Evolutionary conservation across 53 echinoderm and acorn worm genomes (phyloP).

Genomic region (Antedon mediterranea): DNA sequence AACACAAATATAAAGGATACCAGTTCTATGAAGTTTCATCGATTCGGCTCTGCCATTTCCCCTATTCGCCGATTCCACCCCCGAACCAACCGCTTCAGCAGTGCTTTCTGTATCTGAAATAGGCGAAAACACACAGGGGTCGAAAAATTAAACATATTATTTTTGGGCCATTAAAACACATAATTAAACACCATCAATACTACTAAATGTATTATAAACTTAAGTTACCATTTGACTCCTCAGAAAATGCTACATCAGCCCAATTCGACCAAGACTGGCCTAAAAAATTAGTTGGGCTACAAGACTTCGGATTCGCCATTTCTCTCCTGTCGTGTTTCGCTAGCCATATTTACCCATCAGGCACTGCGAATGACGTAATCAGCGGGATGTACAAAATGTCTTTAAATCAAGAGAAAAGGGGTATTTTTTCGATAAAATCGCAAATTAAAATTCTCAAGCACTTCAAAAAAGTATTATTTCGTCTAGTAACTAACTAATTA

Average conservation of each 20-base stretch:
- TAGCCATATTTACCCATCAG: conserved; percentile 87
- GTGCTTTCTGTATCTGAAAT: conserved; percentile 1
- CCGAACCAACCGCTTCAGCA: neutral
- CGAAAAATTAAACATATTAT: neutral
- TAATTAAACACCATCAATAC: neutral
- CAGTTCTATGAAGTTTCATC: neutral
- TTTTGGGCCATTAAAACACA: neutral
- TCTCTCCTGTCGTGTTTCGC: conserved; percentile 76
- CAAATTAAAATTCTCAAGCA: too few species aligned
- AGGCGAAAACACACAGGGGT: neutral
- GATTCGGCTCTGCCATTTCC: neutral
- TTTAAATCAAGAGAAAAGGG: neutral
- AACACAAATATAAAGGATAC: neutral
- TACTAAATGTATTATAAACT: conserved; percentile 4
- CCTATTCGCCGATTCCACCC: neutral
- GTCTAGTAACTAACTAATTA: too few species aligned
- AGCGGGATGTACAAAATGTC: neutral
- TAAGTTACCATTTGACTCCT: conserved; percentile 59
- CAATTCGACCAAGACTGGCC: conserved; percentile 98
- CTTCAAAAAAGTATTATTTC: too few species aligned
- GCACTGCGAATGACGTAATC: conserved; percentile 93
- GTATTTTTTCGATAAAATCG: too few species aligned
- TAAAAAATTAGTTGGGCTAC: conserved; percentile 97
- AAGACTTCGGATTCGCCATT: conserved; percentile 97
- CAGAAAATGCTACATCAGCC: conserved; percentile 63